Evolutionary conservation across 2,888 invertebrate species (phyloP).

Genomic region (Synanthedon vespiformis): DNA sequence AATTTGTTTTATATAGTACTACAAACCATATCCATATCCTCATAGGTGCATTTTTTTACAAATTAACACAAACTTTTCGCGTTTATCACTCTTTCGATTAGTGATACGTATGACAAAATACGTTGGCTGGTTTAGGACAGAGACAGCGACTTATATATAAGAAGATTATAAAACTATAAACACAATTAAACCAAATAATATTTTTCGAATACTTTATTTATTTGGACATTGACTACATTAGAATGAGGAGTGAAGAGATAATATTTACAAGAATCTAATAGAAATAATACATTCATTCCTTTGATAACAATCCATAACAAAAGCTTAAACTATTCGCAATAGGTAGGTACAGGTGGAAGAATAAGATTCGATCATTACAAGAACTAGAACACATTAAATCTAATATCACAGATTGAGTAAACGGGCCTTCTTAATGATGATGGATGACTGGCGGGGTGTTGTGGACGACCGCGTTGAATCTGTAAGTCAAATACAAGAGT

Average conservation of each 20-base stretch:
- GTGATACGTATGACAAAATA: no score
- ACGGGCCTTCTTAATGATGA: constrained; percentile 46
- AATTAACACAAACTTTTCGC: no score
- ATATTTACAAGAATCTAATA: neutral
- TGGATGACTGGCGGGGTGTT: constrained; percentile 62
- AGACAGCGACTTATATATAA: no score
- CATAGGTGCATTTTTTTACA: no score
- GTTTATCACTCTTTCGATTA: no score
- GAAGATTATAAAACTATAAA: neutral
- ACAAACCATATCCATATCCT: no score
- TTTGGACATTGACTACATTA: neutral
- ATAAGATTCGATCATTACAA: constrained; percentile 3
- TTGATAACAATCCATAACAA: neutral
- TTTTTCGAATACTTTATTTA: neutral
- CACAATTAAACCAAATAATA: neutral
- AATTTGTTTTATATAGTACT: no score
- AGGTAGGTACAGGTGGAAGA: neutral
- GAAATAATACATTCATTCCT: neutral
- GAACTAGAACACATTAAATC: constrained; percentile 8
- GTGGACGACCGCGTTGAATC: constrained; percentile 66
- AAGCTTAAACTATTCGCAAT: constrained; percentile 2
- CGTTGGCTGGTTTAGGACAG: no score
- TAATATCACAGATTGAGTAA: constrained; percentile 57
- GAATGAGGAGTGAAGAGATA: neutral
- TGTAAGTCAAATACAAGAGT: constrained; percentile 13